Evolutionary conservation across 2,113 vertebrate species (phyloP), one percentile per base, ranked within the genome.

Genomic region (Saguinus imperator): DNA sequence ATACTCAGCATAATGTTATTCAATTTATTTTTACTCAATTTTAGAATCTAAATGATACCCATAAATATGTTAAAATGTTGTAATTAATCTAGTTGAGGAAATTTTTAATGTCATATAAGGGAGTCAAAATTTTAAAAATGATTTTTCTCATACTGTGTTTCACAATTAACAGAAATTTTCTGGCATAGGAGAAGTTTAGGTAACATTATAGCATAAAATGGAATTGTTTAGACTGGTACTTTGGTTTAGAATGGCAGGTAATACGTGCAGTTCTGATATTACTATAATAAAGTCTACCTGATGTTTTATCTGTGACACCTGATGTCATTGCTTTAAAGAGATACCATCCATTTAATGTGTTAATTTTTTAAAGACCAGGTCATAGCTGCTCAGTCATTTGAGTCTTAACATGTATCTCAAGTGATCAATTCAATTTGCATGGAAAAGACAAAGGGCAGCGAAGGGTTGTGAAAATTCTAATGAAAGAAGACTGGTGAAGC

Each of bases 51-150:
- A 91, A 89, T 68, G 29, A 79, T 92, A 21, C 10, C 57, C 73
- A 83, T 23, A 43, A 83, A 80, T 87, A 91, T 91, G n/a, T 93
- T 92, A 88, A 85, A 86, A 86, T 94, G 50, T 45, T 95, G 1
- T 82, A 96, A 94, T 93, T 93, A 48, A 84, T 73, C 17, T 89
- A 89, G 14, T 66, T 95, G 48, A 87, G 75, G 29, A 32, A 84
- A 13, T 79, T 52, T 94, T 84, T 76, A 8, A 84, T 92, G 23
- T 75, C n/a, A 57, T 35, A 43, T 61, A 52, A 81, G 27, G 13
- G 13, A 85, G 81, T 88, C n/a, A 88, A 84, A 88, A 8, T 45
- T 81, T 75, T 45, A 11, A 2, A 79, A 91, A 37, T 45, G 48
- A 48, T 82, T 82, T 1, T 18, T 73, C 18, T 94, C 77, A 32